Conservation (phyloP, 2,113 vertebrate species). For the Synchiropus splendidus region DNA sequence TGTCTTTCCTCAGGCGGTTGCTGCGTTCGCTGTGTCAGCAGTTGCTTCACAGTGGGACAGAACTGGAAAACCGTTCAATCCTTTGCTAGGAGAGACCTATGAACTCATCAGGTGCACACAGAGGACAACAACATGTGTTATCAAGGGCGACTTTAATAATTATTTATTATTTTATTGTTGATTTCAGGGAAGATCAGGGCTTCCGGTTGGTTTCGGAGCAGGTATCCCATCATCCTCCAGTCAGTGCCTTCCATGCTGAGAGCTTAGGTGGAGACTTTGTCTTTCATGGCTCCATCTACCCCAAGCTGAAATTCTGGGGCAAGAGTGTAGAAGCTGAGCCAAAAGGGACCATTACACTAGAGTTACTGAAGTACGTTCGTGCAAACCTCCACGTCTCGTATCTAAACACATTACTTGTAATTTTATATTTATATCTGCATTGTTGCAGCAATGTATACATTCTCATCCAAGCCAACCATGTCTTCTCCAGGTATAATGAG, state of each 20-base stretch:
- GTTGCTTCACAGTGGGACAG: constrained; percentile 59
- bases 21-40: constrained; percentile 58
- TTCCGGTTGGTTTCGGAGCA: constrained; percentile 52
- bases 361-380: constrained; percentile 46
- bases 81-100: constrained; percentile 53
- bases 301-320: constrained; percentile 58
- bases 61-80: constrained; percentile 63
- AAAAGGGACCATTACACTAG: constrained; percentile 52
- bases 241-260: constrained; percentile 58
- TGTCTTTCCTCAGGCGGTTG: constrained; percentile 40
- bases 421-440: too few species aligned
- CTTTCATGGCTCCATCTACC: constrained; percentile 57
- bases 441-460: too few species aligned
- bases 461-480: background rate
- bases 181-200: constrained; percentile 43
- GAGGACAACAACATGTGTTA: background rate
- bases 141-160: too few species aligned
- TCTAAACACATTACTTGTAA: too few species aligned
- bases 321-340: constrained; percentile 56
- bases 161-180: too few species aligned
- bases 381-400: background rate
- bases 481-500: constrained; percentile 33
- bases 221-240: constrained; percentile 56
- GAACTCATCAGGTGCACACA: constrained; percentile 43
- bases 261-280: constrained; percentile 46